Percentiles rank a stretch among this genome's conserved stretches.
These are phyloP conservation scores for Lacanobia oleracea DNA, from an alignment of 2,888 invertebrate species.

Conservation along the genomic window DNA sequence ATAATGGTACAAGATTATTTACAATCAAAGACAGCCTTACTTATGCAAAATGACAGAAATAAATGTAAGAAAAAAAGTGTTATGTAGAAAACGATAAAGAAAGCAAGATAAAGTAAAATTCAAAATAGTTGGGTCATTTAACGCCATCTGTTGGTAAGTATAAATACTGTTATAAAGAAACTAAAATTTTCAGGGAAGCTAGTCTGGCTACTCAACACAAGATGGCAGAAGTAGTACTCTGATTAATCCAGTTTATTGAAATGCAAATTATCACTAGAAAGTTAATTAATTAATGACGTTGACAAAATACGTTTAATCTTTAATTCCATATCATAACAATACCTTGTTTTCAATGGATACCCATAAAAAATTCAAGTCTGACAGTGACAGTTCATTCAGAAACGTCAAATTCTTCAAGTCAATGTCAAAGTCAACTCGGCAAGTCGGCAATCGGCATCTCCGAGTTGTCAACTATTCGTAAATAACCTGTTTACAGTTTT, in stretches of 20 bases:
- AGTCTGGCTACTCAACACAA: background rate
- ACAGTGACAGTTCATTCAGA: constrained; percentile 1
- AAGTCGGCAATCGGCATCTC: too few species aligned
- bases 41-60: background rate
- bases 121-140: fast-evolving
- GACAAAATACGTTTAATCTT: too few species aligned
- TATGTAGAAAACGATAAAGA: too few species aligned
- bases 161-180: background rate
- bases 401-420: too few species aligned
- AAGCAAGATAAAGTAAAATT: background rate
- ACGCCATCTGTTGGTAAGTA: constrained; percentile 51
- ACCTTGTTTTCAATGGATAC: too few species aligned
- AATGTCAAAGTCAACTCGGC: constrained; percentile 11
- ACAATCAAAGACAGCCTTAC: too few species aligned
- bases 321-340: too few species aligned
- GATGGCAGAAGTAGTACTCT: constrained; percentile 10
- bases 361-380: background rate
- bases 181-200: background rate
- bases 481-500: constrained; percentile 39
- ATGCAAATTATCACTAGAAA: too few species aligned
- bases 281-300: too few species aligned
- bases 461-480: constrained; percentile 23
- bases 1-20: background rate
- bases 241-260: too few species aligned
- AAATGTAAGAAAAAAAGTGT: too few species aligned